These are phyloP conservation scores for Tetragnatha versicolor DNA, from an alignment of 1,140 invertebrate species.

Conservation along the genomic window DNA sequence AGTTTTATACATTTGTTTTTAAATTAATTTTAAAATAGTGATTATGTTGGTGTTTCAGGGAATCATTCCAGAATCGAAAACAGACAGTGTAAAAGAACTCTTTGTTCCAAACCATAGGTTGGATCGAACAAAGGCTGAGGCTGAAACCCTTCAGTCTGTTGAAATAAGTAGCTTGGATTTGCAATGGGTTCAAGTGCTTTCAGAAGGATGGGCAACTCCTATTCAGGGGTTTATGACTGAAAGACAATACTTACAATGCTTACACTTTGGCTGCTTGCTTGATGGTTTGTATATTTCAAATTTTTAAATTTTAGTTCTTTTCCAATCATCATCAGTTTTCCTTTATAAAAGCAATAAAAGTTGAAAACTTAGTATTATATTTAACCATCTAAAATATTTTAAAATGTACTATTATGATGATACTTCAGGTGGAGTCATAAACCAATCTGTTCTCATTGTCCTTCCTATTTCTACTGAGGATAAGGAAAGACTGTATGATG, in stretches of 20 bases:
- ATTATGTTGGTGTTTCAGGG: no score
- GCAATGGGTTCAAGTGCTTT: slow-evolving; percentile 94
- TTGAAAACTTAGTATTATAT: no score
- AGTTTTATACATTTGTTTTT: no score
- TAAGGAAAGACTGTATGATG: slow-evolving; percentile 74
- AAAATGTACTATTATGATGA: background rate
- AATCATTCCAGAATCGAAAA: slow-evolving; percentile 72
- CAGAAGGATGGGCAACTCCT: slow-evolving; percentile 98
- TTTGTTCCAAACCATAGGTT: slow-evolving; percentile 78
- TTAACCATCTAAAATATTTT: no score
- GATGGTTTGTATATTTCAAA: slow-evolving; percentile 65
- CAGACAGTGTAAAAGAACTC: slow-evolving; percentile 75
- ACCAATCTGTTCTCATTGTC: slow-evolving; percentile 96
- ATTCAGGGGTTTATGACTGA: slow-evolving; percentile 97
- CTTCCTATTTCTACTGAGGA: slow-evolving; percentile 78
- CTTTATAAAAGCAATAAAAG: no score
- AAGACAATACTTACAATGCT: slow-evolving; percentile 88
- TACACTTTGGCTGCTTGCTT: slow-evolving; percentile 92
- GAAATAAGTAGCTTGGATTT: slow-evolving; percentile 78
- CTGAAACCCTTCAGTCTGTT: slow-evolving; percentile 71
- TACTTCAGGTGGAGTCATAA: slow-evolving; percentile 71
- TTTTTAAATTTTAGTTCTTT: no score
- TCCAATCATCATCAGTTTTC: no score
- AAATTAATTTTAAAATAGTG: no score
- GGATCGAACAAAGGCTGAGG: slow-evolving; percentile 73